A percentile compares a stretch with the other conserved stretches of the same genome.
These are phyloP conservation scores for Calycopis cecrops DNA, from an alignment of 1,140 invertebrate species.

Conservation along the genomic window DNA sequence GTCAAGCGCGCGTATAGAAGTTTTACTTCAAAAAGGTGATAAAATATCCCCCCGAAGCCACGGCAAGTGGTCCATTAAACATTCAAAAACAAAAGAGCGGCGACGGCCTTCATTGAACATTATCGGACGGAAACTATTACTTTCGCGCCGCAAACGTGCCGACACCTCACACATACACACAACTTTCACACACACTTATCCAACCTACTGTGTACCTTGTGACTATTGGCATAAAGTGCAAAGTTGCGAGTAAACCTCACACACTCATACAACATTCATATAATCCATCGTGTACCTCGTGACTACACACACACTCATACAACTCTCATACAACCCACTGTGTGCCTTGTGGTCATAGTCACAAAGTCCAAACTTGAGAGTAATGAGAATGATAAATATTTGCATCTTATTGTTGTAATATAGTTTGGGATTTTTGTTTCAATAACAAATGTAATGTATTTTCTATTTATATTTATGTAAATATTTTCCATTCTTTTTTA, in stretches of 20 bases:
- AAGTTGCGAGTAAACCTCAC: too few relatives aligned
- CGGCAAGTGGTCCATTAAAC: not conserved
- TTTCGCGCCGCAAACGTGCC: slow-evolving; percentile 29
- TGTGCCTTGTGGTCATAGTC: not conserved
- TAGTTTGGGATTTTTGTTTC: not conserved
- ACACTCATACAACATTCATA: too few relatives aligned
- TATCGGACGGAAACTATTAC: slow-evolving; percentile 57
- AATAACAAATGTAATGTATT: not conserved
- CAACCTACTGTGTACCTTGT: slow-evolving; percentile 13
- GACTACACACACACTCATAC: slow-evolving; percentile 23
- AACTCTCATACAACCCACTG: slow-evolving; percentile 19
- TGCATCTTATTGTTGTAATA: not conserved
- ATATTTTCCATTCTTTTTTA: too few relatives aligned
- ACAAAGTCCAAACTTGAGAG: not conserved
- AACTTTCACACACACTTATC: slow-evolving; percentile 21
- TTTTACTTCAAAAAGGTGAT: too few relatives aligned
- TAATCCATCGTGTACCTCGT: too few relatives aligned
- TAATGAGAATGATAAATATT: not conserved
- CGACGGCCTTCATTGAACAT: slow-evolving; percentile 44
- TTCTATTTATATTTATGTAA: not conserved
- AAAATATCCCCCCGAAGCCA: too few relatives aligned
- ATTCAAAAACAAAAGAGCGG: slow-evolving; percentile 20
- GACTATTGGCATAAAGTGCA: not conserved
- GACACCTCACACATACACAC: slow-evolving; percentile 20
- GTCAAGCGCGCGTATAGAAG: too few relatives aligned